These are phyloP conservation scores for Piprites chloris DNA, from an alignment of 2,113 vertebrate species.

Conservation along the genomic window DNA sequence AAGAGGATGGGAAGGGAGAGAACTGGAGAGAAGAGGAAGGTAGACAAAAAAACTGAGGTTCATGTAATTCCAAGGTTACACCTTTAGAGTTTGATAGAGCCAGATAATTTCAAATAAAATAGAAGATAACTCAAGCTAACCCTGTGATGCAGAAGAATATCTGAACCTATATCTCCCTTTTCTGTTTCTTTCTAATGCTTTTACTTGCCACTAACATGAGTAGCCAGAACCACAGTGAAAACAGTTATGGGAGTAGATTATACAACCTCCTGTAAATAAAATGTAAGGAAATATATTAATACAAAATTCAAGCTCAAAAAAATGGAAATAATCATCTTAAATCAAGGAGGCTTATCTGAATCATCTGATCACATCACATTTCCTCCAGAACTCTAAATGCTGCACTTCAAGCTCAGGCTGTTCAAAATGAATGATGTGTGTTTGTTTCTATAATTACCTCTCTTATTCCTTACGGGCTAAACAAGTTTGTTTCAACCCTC, in stretches of 20 bases:
- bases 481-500: background rate
- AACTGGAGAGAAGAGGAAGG: background rate
- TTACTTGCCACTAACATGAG: background rate
- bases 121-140: background rate
- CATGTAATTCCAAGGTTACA: background rate
- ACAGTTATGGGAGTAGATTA: background rate
- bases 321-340: background rate
- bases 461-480: background rate
- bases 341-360: background rate
- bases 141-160: background rate
- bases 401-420: background rate
- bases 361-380: conserved; percentile 6
- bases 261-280: background rate
- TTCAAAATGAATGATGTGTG: background rate
- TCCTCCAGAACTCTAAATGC: background rate
- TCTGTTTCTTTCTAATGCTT: background rate
- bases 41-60: background rate
- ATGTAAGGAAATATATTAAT: background rate
- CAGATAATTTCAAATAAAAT: background rate
- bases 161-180: background rate
- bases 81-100: background rate
- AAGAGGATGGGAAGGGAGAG: fast-evolving
- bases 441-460: background rate
- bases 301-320: background rate
- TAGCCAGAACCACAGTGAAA: background rate